Base-by-base conservation (phyloP, 2,797 vertebrate genomes). In the Myoxocephalus aenaeus region DNA sequence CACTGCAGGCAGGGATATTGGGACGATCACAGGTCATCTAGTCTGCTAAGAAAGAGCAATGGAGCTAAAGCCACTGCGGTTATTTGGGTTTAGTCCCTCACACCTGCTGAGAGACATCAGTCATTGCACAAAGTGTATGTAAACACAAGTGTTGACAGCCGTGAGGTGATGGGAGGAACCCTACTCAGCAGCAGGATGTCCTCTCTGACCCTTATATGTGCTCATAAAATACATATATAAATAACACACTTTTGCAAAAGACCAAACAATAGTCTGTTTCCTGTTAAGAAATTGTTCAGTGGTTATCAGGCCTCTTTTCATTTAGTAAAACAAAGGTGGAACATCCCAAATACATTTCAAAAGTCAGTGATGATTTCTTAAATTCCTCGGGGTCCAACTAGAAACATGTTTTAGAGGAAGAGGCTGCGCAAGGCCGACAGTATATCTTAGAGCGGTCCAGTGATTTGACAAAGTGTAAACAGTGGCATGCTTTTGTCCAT, bases 21-120 rank as follows among this genome's bases (percentile, higher is more conserved):
- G 71, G 57, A 44, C 27, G 75, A 74, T 85, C 82, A 75, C 22
- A 14, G 64, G 48, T 75, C 40, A 62, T 81, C 61, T 25, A 40
- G 54, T 83, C 64, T 38, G 48, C 51, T 70, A 40, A 66, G 57
- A 53, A 15, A 57, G 34, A 53, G 17, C 32, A 25, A 57, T 13
- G 54, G 14, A n/a, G 58, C 32, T 63, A 44, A 75, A 82, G 69
- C 69, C 48, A 63, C 67, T 46, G 44, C 48, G 63, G 25, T 71
- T 42, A 40, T 69, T 71, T 58, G 46, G 34, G 29, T 66, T 69
- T 29, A 12, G 61, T 73, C 42, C 38, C 10, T 77, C 46, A 59
- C 50, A 13, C 1, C n/a, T 32, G 36, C 62, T 46, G 46, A 66
- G 56, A 63, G 22, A 40, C 64, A 63, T 80, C 73, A 66, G 53